Conservation (phyloP, 1,140 invertebrate genomes). For the Apis florea region DNA sequence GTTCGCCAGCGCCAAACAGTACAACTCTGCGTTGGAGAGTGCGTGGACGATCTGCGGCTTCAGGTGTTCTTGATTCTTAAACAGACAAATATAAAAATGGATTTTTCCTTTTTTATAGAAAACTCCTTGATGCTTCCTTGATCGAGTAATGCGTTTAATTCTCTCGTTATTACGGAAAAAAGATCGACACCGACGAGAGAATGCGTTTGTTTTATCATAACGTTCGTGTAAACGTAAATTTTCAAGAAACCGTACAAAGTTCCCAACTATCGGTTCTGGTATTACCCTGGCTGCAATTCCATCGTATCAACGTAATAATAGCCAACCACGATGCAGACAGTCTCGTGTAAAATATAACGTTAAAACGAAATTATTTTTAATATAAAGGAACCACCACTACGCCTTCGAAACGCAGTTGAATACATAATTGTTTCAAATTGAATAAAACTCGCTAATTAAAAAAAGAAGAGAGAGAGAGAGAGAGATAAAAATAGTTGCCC, state of each 20-base stretch:
- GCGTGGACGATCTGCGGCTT: constrained; percentile 95
- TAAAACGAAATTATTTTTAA: background rate
- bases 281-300: background rate
- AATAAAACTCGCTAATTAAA: background rate
- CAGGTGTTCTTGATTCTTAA: constrained; percentile 94
- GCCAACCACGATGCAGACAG: no score
- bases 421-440: background rate
- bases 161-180: no score
- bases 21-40: constrained; percentile 96
- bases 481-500: no score
- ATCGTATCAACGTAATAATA: no score
- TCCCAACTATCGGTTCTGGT: background rate
- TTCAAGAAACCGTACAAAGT: background rate
- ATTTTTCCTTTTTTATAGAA: no score
- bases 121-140: no score
- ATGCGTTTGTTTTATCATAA: background rate
- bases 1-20: constrained; percentile 96
- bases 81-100: background rate
- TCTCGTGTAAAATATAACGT: no score
- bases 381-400: background rate
- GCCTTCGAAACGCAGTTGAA: no score
- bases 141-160: no score
- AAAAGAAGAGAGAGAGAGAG: background rate
- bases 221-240: background rate
- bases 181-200: no score